phyloP scores from a whole-genome alignment of 2,797 vertebrate genomes.

The Pteropus rufus region DNA sequence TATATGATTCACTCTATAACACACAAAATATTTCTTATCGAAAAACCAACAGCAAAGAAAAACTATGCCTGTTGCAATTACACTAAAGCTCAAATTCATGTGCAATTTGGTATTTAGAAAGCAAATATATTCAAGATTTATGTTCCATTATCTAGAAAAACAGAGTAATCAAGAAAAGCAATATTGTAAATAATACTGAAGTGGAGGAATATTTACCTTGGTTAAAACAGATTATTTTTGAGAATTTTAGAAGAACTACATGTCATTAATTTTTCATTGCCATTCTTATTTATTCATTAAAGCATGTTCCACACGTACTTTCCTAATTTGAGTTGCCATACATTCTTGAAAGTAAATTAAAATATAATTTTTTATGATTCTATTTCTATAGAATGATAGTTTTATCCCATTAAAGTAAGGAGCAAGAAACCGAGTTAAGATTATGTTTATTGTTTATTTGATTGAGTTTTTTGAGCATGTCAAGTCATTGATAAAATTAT shows the following conservation, averaged over 20 bases:
- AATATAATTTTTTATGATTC: neutral
- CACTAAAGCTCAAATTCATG: neutral
- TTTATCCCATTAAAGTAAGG: neutral
- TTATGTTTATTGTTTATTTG: neutral
- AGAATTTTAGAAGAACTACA: neutral
- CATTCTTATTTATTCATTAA: neutral
- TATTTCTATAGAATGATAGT: neutral
- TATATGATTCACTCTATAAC: neutral
- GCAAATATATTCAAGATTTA: constrained; percentile 10
- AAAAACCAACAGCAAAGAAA: constrained; percentile 32
- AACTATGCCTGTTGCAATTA: neutral
- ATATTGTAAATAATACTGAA: neutral
- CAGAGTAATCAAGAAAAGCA: neutral
- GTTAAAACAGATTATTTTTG: neutral
- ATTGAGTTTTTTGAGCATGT: neutral
- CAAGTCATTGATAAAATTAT: neutral
- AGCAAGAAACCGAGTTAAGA: neutral
- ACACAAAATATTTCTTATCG: neutral
- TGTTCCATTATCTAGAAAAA: neutral
- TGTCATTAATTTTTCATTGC: constrained; percentile 3
- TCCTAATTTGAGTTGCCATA: neutral
- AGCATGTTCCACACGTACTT: neutral
- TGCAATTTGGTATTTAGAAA: constrained; percentile 28
- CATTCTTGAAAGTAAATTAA: neutral
- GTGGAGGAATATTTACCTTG: neutral